These are phyloP conservation scores for Trypoxylus dichotomus DNA, from an alignment of 1,140 invertebrate species.

Conservation along the genomic window DNA sequence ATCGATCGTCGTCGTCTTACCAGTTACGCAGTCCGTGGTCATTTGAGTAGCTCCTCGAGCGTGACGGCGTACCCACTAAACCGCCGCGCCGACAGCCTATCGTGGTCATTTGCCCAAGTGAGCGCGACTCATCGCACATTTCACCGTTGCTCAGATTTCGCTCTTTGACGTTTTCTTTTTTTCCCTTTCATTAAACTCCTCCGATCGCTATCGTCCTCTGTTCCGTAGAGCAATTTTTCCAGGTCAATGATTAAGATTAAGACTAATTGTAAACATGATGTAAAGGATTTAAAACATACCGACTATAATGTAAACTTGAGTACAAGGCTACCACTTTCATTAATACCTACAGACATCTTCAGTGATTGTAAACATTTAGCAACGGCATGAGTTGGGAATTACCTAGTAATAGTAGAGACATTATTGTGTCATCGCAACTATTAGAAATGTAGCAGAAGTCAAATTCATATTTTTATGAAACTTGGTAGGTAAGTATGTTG, in stretches of 20 bases:
- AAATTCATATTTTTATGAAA: too few species aligned
- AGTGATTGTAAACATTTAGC: too few species aligned
- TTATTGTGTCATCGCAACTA: too few species aligned
- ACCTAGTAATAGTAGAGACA: too few species aligned
- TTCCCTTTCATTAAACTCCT: not conserved
- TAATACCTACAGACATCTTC: not conserved
- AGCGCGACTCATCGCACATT: not conserved
- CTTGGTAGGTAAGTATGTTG: too few species aligned
- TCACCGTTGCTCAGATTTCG: not conserved
- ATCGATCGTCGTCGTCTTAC: not conserved
- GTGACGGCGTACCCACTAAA: not conserved
- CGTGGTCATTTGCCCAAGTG: not conserved
- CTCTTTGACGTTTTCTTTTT: not conserved
- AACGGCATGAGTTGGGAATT: too few species aligned
- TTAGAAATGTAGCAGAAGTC: too few species aligned
- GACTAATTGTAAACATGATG: too few species aligned
- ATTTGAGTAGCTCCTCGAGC: not conserved
- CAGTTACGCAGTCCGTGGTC: not conserved
- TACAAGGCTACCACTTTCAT: not conserved
- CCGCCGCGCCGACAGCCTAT: not conserved
- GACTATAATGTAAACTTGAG: too few species aligned
- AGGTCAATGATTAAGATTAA: not conserved
- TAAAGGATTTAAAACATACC: too few species aligned
- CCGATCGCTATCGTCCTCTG: not conserved
- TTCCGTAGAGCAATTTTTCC: not conserved